These are phyloP conservation scores for Nowickia ferox DNA, from an alignment of 2,888 invertebrate genomes.

Conservation along the genomic window DNA sequence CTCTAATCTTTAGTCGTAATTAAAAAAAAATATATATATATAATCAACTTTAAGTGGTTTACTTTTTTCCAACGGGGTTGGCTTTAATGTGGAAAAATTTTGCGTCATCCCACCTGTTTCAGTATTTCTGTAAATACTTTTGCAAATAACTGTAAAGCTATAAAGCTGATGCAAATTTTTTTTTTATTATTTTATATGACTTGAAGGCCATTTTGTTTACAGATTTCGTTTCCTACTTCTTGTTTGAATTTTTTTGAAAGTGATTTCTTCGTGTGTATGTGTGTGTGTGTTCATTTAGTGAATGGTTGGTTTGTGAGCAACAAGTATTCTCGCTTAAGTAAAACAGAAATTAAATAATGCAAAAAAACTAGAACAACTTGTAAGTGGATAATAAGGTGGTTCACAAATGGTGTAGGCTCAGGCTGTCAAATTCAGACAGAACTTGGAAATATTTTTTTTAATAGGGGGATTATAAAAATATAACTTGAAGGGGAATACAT, in stretches of 20 bases:
- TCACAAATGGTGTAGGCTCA: no score
- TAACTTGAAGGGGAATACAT: no score
- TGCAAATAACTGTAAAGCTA: constrained; percentile 6
- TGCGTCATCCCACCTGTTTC: no score
- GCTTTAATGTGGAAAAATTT: no score
- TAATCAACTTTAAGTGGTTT: no score
- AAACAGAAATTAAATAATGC: constrained; percentile 19
- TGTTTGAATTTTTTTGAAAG: constrained; percentile 2
- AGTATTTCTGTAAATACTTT: neutral
- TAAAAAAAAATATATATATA: no score
- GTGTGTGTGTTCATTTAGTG: constrained; percentile 22
- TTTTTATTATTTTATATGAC: neutral
- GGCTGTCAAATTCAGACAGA: no score
- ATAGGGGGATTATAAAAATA: no score
- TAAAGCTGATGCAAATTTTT: constrained; percentile 19
- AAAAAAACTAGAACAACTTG: constrained; percentile 29
- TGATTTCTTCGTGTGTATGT: neutral
- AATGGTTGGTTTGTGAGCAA: constrained; percentile 51
- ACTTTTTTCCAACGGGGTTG: no score
- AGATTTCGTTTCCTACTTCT: constrained; percentile 57
- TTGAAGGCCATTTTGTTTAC: constrained; percentile 51
- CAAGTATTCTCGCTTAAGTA: constrained; percentile 15
- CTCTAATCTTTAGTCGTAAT: no score
- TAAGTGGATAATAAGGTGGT: constrained; percentile 7
- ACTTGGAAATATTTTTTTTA: no score